A percentile compares a stretch with the other conserved stretches of the same genome.
These are phyloP conservation scores for Scatophagus argus DNA, from an alignment of 2,113 vertebrate genomes.

Conservation along the genomic window DNA sequence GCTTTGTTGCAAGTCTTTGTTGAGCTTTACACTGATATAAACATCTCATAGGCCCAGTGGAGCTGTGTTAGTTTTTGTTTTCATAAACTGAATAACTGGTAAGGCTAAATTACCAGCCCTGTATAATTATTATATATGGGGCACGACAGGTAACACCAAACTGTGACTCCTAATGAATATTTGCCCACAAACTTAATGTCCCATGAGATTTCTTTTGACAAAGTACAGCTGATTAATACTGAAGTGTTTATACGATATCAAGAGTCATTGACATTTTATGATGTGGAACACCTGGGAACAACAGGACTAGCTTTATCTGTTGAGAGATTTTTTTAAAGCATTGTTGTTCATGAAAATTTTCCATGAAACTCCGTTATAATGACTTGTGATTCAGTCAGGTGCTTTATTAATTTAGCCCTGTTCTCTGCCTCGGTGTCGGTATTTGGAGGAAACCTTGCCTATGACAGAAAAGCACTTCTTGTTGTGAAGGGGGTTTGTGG, in stretches of 20 bases:
- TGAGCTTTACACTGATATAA: conserved; percentile 60
- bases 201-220: conserved; percentile 40
- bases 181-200: conserved; percentile 60
- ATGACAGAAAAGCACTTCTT: conserved; percentile 22
- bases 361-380: neutral
- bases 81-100: conserved; percentile 45
- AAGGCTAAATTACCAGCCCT: conserved; percentile 54
- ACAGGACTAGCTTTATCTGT: conserved; percentile 10
- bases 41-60: conserved; percentile 51
- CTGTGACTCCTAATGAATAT: conserved; percentile 58
- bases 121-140: conserved; percentile 56
- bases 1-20: conserved; percentile 56
- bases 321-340: conserved; percentile 1
- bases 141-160: conserved; percentile 37
- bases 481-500: conserved; percentile 45
- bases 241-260: conserved; percentile 15
- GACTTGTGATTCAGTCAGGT: conserved; percentile 20
- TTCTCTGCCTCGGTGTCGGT: conserved; percentile 7
- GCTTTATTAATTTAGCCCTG: conserved; percentile 21
- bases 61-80: conserved; percentile 38
- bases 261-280: conserved; percentile 12
- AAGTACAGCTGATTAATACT: conserved; percentile 47
- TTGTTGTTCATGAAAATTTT: conserved; percentile 22
- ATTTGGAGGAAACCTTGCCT: conserved; percentile 31
- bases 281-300: conserved; percentile 1